Evolutionary conservation across 2,797 vertebrate species (phyloP).

Genomic region (Calcarius lapponicus): DNA sequence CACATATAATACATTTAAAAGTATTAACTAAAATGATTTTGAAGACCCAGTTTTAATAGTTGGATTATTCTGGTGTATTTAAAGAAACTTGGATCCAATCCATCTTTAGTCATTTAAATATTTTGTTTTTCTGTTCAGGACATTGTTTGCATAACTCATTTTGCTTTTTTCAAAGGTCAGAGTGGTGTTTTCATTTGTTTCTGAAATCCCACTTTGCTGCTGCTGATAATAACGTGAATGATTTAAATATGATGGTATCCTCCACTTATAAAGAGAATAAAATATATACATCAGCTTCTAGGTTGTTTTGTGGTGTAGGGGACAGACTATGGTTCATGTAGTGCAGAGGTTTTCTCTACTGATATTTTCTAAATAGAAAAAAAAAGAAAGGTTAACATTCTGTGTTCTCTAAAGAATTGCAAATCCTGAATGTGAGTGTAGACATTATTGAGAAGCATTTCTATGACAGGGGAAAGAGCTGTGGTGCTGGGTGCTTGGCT

Average conservation of each 20-base stretch:
- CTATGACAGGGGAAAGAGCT: neutral
- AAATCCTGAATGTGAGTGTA: neutral
- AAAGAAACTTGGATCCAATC: neutral
- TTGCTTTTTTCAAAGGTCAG: neutral
- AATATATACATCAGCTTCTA: neutral
- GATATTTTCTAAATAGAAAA: neutral
- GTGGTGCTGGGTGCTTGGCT: neutral
- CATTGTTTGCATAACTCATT: neutral
- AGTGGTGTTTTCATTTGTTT: neutral
- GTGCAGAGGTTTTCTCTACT: neutral
- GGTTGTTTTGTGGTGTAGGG: neutral
- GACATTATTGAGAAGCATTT: neutral
- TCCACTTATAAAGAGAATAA: neutral
- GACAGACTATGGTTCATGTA: neutral
- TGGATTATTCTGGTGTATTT: neutral
- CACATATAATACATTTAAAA: neutral
- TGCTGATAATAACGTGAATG: neutral
- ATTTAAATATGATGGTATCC: neutral
- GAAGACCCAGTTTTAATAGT: neutral
- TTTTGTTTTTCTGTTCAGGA: neutral
- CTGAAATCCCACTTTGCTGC: neutral
- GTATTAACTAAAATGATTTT: neutral
- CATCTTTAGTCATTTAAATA: neutral
- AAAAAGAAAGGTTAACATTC: neutral
- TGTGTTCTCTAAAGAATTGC: neutral